phyloP scores from a whole-genome alignment of 2,797 vertebrate species.

The Enteromius viviparus region DNA sequence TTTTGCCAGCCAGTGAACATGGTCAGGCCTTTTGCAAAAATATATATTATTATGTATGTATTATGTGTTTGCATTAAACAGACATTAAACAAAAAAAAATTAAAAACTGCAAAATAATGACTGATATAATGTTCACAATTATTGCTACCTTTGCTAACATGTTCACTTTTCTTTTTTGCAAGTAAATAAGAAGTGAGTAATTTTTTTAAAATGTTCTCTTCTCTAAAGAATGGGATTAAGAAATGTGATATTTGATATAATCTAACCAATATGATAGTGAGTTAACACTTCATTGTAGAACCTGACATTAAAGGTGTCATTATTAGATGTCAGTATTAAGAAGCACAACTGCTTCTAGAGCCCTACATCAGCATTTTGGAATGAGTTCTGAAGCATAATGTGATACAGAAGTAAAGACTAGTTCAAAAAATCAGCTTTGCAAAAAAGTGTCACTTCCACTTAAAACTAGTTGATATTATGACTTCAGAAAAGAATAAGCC shows the following conservation, averaged over 20 bases:
- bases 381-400: neutral
- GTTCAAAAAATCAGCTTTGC: neutral
- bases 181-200: neutral
- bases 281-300: neutral
- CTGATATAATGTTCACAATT: neutral
- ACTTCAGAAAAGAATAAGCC: too few species aligned
- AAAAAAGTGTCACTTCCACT: too few species aligned
- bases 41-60: too few species aligned
- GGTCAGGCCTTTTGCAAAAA: neutral
- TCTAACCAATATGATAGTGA: neutral
- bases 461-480: too few species aligned
- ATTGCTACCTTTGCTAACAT: neutral
- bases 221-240: neutral
- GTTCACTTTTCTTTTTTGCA: neutral
- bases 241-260: neutral
- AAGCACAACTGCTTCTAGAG: neutral
- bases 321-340: neutral
- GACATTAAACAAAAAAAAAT: neutral
- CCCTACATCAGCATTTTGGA: neutral
- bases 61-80: too few species aligned
- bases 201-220: neutral
- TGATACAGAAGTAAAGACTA: neutral
- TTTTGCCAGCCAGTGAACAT: conserved; percentile 1
- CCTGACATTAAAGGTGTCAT: neutral
- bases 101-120: neutral